Percentiles rank a stretch among this genome's conserved stretches.
Evolutionary conservation across 2,888 invertebrate species (phyloP).

Genomic region (Zele albiditarsus): DNA sequence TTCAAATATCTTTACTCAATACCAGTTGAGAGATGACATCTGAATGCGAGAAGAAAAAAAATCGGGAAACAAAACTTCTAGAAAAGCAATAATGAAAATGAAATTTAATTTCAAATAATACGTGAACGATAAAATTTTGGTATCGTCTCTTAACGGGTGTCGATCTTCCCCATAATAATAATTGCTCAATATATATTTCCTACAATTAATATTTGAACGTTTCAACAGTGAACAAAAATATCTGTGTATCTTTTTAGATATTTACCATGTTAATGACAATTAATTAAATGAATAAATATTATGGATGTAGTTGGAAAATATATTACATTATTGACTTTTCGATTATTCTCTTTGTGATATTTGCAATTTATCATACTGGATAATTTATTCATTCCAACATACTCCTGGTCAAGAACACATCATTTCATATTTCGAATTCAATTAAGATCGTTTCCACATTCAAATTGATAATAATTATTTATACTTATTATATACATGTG

Average conservation of each 20-base stretch:
- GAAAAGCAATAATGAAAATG: neutral
- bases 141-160: neutral
- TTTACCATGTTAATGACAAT: neutral
- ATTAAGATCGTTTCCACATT: too few species aligned
- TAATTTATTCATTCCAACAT: too few species aligned
- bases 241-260: slow-evolving; percentile 3
- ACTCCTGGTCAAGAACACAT: too few species aligned
- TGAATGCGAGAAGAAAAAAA: neutral
- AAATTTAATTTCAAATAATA: neutral
- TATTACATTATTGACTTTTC: neutral
- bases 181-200: neutral
- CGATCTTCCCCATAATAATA: neutral
- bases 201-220: neutral
- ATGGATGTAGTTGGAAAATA: neutral
- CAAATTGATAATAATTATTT: too few species aligned
- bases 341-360: neutral
- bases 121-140: neutral
- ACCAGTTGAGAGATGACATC: neutral
- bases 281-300: neutral
- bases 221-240: neutral
- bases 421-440: too few species aligned
- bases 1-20: neutral
- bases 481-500: too few species aligned
- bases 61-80: neutral
- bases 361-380: too few species aligned